A percentile compares a stretch with the other conserved stretches of the same genome.
Conservation (phyloP, 2,888 invertebrate species). For the Drosophila basisetae region DNA sequence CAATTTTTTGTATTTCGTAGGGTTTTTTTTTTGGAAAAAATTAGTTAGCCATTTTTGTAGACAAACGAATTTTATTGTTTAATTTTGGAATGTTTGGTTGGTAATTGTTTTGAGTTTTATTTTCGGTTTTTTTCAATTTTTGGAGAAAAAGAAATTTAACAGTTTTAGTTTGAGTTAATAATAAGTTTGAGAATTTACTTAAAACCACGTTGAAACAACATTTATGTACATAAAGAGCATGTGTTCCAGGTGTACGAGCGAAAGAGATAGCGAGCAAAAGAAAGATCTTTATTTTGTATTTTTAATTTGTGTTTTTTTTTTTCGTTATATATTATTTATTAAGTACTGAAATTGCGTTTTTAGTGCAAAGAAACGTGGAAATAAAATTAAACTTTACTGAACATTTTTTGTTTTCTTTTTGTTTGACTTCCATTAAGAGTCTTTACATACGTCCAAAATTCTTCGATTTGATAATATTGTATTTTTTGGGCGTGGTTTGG, state of each 20-base stretch:
- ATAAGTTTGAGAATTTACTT: slow-evolving; percentile 49
- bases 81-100: slow-evolving; percentile 49
- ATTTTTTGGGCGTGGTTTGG: slow-evolving; percentile 76
- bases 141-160: slow-evolving; percentile 74
- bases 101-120: slow-evolving; percentile 67
- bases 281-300: slow-evolving; percentile 45
- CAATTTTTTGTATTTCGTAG: slow-evolving; percentile 42
- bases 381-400: slow-evolving; percentile 57
- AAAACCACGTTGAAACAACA: slow-evolving; percentile 78
- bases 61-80: slow-evolving; percentile 53
- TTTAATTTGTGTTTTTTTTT: slow-evolving; percentile 21
- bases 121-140: slow-evolving; percentile 43
- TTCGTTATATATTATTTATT: slow-evolving; percentile 36
- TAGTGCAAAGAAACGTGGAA: slow-evolving; percentile 70
- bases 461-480: slow-evolving; percentile 8
- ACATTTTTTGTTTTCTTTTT: slow-evolving; percentile 46
- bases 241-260: slow-evolving; percentile 73
- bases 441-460: slow-evolving; percentile 83
- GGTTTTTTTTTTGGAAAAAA: slow-evolving; percentile 39
- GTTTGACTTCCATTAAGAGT: slow-evolving; percentile 84
- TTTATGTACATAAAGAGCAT: slow-evolving; percentile 77
- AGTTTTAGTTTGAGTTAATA: slow-evolving; percentile 66
- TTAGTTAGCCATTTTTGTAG: slow-evolving; percentile 42
- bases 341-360: slow-evolving; percentile 46
- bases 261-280: slow-evolving; percentile 43